Percentiles rank a stretch among this genome's conserved stretches.
These are phyloP conservation scores for Eutolmus rufibarbis DNA, from an alignment of 2,888 invertebrate species.

Conservation along the genomic window DNA sequence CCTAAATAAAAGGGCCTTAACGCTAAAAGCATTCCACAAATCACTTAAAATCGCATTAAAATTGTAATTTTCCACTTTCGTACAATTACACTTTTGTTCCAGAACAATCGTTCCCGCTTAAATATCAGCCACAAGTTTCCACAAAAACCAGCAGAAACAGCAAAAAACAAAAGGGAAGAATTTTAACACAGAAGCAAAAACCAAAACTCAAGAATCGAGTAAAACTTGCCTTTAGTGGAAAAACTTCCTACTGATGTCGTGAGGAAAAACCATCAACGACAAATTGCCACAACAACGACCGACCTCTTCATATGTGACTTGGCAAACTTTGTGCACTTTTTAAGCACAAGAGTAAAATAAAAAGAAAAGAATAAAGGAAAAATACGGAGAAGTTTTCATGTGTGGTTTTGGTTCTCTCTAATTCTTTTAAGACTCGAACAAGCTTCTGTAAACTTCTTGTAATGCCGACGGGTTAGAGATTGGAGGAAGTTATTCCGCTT, in stretches of 20 bases:
- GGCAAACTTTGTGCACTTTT: not conserved
- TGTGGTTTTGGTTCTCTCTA: conserved; percentile 5
- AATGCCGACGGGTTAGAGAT: not conserved
- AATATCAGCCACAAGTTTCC: not conserved
- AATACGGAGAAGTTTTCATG: not conserved
- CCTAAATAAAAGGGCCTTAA: not conserved
- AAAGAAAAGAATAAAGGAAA: not conserved
- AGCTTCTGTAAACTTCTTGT: conserved; percentile 3
- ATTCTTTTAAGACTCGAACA: not conserved
- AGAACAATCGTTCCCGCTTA: not conserved
- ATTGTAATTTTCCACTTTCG: conserved; percentile 15
- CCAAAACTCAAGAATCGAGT: not conserved
- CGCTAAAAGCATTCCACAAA: conserved; percentile 19
- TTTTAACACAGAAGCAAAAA: not conserved
- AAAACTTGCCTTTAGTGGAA: not conserved
- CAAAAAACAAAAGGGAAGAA: not conserved
- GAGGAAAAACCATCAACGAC: conserved; percentile 9
- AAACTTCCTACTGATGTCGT: not conserved
- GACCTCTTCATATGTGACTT: conserved; percentile 7
- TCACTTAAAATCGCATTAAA: conserved; percentile 28
- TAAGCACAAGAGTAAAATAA: not conserved
- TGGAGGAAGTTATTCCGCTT: not conserved
- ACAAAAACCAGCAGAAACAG: not conserved
- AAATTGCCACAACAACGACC: conserved; percentile 6
- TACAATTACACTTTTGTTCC: not conserved